Base-by-base conservation (phyloP, 2,113 vertebrate genomes). In the Oostethus manadensis region DNA sequence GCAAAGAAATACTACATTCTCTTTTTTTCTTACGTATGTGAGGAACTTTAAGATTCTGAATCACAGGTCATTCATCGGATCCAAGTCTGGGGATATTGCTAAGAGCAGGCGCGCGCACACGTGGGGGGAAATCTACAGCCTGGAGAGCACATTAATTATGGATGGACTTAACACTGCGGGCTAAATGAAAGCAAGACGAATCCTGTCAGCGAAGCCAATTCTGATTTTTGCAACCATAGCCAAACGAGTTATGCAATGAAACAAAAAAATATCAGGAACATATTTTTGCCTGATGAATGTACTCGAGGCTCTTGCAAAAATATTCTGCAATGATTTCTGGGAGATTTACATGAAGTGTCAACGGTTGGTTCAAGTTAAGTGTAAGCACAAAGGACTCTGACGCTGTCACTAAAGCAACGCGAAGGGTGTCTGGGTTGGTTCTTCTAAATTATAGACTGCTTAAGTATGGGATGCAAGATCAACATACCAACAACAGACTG, bases 1-100 rank as follows among this genome's bases (percentile, higher is more conserved):
- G 42, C 64, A 48, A 72, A 85, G 85, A 86, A 86, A 83, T 85
- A 81, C 79, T 83, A 80, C 78, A 67, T 71, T 64, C 60, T 80
- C 59, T 62, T 70, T 48, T 51, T 56, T 68, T 69, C 62, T 73
- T 73, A 47, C 58, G 14, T 56, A 48, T 50, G 59, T 71, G 67
- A 48, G 23, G 42, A 50, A 59, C 56, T 40, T 21, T 47, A 53
- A 64, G 50, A 65, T 65, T 70, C 64, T 51, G 66, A 67, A 64
- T 80, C 70, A 62, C 33, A 5, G 60, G 35, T 58, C 29, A 46
- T 49, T 53, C 5, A 62, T 48, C 57, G 23, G 57, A 56, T 10
- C 38, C 14, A 57, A 26, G 17, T 21, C n/a, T 55, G 57, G 44
- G 20, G 35, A 51, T 58, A 18, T 14, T 46, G 40, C 11, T 42